Conservation (phyloP, 2,113 vertebrate species). For the Agelaius tricolor region DNA sequence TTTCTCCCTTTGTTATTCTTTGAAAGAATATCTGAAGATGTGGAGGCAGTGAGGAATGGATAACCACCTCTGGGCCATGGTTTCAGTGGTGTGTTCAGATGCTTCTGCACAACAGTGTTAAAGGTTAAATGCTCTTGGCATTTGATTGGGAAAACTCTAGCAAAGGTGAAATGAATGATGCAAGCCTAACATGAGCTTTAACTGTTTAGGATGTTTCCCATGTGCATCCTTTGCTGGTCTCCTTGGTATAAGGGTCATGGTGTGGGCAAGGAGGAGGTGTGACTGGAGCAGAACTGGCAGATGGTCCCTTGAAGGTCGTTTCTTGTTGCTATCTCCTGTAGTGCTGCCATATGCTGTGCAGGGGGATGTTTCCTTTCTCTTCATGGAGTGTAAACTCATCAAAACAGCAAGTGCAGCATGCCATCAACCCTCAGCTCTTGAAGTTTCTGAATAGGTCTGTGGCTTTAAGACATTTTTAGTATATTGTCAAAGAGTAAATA, state of each 20-base stretch:
- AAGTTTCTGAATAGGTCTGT: background rate
- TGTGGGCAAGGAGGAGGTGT: constrained; percentile 58
- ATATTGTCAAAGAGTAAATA: background rate
- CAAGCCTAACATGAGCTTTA: constrained; percentile 35
- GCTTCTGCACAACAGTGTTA: constrained; percentile 18
- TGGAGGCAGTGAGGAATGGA: constrained; percentile 8
- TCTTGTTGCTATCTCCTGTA: constrained; percentile 63
- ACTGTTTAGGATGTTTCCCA: constrained; percentile 61
- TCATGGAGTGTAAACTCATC: constrained; percentile 57
- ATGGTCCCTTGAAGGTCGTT: constrained; percentile 66
- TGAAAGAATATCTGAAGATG: background rate
- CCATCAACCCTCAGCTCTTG: background rate
- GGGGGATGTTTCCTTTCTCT: constrained; percentile 59
- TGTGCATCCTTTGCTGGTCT: constrained; percentile 50
- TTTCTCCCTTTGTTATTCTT: constrained; percentile 20
- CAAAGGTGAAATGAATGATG: constrained; percentile 46
- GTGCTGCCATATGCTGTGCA: constrained; percentile 62
- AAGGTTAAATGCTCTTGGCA: constrained; percentile 52
- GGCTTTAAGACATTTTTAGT: background rate
- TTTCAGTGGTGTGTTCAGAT: constrained; percentile 25
- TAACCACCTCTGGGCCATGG: constrained; percentile 1
- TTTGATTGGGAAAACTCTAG: constrained; percentile 42
- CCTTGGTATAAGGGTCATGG: constrained; percentile 54
- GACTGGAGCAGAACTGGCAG: constrained; percentile 61
- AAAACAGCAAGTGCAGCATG: constrained; percentile 47